Base-by-base conservation (phyloP, 2,113 vertebrate genomes). In the Rhinoderma darwinii region DNA sequence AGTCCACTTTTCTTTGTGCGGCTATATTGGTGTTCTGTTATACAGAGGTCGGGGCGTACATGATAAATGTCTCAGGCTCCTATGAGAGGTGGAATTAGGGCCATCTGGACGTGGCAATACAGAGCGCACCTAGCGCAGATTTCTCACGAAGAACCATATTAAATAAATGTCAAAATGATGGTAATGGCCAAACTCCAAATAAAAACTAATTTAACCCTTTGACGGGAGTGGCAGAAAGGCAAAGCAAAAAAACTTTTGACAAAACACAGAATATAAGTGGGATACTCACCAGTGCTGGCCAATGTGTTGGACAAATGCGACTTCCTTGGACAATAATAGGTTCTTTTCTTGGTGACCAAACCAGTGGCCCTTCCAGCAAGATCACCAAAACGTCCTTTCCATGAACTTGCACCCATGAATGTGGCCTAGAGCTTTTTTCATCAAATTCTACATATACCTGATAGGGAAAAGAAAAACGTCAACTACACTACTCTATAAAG, bases 361-460 rank as follows among this genome's bases (percentile, higher is more conserved):
- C 96, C 15, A 99, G 91, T 0, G 96, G 95, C 8, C 95, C 96
- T 93, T 99, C 98, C 84, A 99, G 92, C 88, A 99, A 88, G 89
- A 98, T 92, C 10, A 96, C 97, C 90, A 96, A 96, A 81, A 99
- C 97, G 84, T 97, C 96, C 72, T 97, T 96, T 56, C 96, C 97
- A 59, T 97, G 98, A 88, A 99, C 96, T 91, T 97, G 97, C 89
- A 99, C 97, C 98, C 98, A 99, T 1, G 98, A 96, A 39, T 96
- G 94, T 90, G 96, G 92, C 68, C 94, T 95, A 95, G 95, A 96
- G 85, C 95, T 92, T 90, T 95, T 92, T 91, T 97, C 97, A 88
- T 99, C 97, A 37, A 99, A 99, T 92, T 99, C 98, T 91, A 99
- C 95, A 90, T 97, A 99, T 83, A 99, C 97, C 98, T 99, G 91